Base-by-base conservation (phyloP, 2,113 vertebrate genomes). In the Eulemur macaco region DNA sequence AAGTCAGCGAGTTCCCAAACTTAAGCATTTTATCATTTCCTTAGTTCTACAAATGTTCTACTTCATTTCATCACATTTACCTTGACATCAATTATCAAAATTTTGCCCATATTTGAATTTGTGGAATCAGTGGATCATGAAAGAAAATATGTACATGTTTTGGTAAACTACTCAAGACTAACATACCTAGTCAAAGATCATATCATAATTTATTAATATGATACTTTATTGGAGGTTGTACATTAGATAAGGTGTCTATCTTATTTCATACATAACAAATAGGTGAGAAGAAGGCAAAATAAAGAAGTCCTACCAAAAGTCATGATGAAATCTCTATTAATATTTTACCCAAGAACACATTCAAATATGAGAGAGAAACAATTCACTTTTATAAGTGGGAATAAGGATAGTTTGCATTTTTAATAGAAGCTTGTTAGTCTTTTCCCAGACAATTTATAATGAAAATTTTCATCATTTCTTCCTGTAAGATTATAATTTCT, bases 21-120 rank as follows among this genome's bases (percentile, higher is more conserved):
- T 58, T 23, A 89, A 89, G 27, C 31, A 58, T 85, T 94, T 97
- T 82, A 92, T 97, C 52, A 90, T 93, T 96, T 96, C 18, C 47
- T 94, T 37, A 2, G 76, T 39, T 92, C 34, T 83, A 45, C 20
- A 89, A 89, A 89, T 66, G 80, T 25, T 47, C 37, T 1, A 52
- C 6, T 50, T 64, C 29, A 93, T 56, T 91, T 94, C 89, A 85
- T 91, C 15, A 50, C 82, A 78, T 83, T 21, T 85, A 81, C 74
- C 52, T 96, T 94, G 77, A 54, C 0, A 95, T 2, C 77, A 2
- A 5, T 89, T 17, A 71, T 64, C 14, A 69, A 82, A 81, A n/a
- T 74, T 88, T 73, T 88, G 29, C 29, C 69, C 31, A 42, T 31
- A 87, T 94, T 91, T 93, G 74, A 92, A 76, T 94, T 76, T 85